Conservation (phyloP, 2,113 vertebrate species). For the Hippopotamus amphibius region DNA sequence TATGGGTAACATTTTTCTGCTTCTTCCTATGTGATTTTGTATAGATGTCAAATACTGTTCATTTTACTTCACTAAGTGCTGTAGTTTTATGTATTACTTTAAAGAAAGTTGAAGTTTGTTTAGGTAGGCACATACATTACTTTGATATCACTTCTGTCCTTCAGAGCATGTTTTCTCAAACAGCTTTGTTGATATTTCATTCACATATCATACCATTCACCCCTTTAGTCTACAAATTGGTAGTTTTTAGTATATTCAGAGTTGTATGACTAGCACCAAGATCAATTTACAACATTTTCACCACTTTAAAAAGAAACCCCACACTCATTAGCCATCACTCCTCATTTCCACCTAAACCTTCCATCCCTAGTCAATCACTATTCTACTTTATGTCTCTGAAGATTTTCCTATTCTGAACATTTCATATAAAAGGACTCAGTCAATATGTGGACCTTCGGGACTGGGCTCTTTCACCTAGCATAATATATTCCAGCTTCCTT, state of each 20-base stretch:
- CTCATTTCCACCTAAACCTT: not conserved
- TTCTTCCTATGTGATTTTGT: not conserved
- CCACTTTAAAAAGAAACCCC: not conserved
- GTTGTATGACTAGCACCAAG: not conserved
- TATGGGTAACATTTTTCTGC: not conserved
- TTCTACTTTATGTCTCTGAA: not conserved
- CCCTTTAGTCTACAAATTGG: not conserved
- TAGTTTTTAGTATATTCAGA: not conserved
- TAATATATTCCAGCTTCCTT: not conserved
- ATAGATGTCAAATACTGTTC: not conserved
- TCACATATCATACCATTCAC: not conserved
- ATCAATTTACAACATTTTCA: not conserved
- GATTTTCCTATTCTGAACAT: not conserved
- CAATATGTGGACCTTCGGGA: not conserved
- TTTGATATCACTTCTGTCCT: not conserved
- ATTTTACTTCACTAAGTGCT: not conserved
- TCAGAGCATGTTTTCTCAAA: not conserved
- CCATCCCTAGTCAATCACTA: not conserved
- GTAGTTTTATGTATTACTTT: not conserved
- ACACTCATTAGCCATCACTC: not conserved
- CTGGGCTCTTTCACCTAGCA: not conserved
- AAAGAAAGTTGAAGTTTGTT: not conserved
- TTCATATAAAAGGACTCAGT: not conserved
- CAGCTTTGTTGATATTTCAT: not conserved
- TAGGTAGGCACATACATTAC: not conserved